Evolutionary conservation across 1,140 invertebrate genomes (phyloP).

Genomic region (Drosophila repletoides): DNA sequence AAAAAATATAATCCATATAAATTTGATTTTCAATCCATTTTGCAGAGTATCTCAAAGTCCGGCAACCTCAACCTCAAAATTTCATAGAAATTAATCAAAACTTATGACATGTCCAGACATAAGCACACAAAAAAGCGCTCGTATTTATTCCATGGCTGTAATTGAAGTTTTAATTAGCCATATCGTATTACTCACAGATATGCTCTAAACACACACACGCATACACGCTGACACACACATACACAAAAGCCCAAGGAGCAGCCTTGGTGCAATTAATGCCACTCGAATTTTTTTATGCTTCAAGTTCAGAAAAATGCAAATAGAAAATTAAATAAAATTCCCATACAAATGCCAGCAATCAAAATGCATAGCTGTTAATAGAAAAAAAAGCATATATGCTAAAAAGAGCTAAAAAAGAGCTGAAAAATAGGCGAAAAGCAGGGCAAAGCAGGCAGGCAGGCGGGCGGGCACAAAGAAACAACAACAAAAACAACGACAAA

Average conservation of each 20-base stretch:
- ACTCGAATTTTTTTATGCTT: constrained; percentile 57
- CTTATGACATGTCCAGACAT: too few species aligned
- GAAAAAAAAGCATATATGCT: constrained; percentile 25
- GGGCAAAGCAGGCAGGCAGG: too few species aligned
- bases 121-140: too few species aligned
- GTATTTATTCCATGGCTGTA: too few species aligned
- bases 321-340: constrained; percentile 16
- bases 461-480: constrained; percentile 59
- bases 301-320: constrained; percentile 51
- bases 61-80: neutral
- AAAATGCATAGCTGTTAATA: constrained; percentile 68
- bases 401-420: neutral
- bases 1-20: too few species aligned
- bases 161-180: neutral
- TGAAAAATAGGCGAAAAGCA: constrained; percentile 1
- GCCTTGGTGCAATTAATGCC: constrained; percentile 13
- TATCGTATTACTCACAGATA: neutral
- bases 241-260: neutral
- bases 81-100: too few species aligned
- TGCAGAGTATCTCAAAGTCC: too few species aligned
- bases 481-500: constrained; percentile 64
- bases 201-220: too few species aligned
- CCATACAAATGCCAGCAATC: constrained; percentile 67
- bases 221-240: too few species aligned
- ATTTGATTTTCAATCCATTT: too few species aligned